phyloP scores from a whole-genome alignment of 2,113 vertebrate genomes.

The Canis aureus region DNA sequence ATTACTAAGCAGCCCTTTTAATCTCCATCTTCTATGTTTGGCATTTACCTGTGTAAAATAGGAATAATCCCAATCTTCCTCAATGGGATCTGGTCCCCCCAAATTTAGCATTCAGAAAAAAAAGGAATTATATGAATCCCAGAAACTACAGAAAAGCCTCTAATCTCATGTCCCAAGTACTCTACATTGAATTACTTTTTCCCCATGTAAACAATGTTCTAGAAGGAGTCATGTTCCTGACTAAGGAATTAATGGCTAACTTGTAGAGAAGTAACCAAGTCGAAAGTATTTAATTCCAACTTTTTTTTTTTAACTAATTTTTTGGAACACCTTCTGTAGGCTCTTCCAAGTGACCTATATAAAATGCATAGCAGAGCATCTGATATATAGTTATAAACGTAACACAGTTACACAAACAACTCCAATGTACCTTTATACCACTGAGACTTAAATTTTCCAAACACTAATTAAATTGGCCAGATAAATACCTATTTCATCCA shows the following conservation, averaged over 20 bases:
- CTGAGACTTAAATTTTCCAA: constrained; percentile 51
- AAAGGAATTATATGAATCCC: constrained; percentile 6
- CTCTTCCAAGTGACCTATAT: not conserved
- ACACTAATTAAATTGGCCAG: constrained; percentile 28
- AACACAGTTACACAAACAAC: not conserved
- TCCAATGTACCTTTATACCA: not conserved
- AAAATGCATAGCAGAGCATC: not conserved
- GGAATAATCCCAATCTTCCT: not conserved
- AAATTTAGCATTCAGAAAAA: constrained; percentile 18
- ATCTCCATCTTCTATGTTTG: constrained; percentile 11
- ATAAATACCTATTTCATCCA: constrained; percentile 37
- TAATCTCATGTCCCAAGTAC: not conserved
- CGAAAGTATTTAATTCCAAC: constrained; percentile 6
- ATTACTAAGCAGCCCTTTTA: not conserved
- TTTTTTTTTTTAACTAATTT: constrained; percentile 21
- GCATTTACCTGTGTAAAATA: constrained; percentile 3
- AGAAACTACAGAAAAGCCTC: not conserved
- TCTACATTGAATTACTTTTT: constrained; percentile 4
- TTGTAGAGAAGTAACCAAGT: constrained; percentile 43
- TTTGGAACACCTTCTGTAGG: not conserved
- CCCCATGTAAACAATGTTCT: not conserved
- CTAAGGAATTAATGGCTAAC: not conserved
- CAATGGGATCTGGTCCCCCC: constrained; percentile 3
- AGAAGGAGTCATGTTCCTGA: constrained; percentile 10
- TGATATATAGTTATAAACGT: not conserved